phyloP scores from a whole-genome alignment of 2,797 vertebrate genomes.

The Lerista edwardsae region DNA sequence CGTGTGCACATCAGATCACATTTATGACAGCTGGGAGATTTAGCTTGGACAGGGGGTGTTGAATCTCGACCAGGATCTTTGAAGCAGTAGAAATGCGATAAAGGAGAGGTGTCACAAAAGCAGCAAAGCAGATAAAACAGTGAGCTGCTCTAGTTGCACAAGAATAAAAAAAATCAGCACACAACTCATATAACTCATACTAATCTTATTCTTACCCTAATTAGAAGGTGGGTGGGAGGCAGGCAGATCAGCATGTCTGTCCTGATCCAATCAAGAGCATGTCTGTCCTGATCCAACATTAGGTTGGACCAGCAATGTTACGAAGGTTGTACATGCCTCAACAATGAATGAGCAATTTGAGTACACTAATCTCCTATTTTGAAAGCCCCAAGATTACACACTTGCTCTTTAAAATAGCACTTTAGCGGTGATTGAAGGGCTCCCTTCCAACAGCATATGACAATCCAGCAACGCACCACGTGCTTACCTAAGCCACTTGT shows the following conservation, averaged over 20 bases:
- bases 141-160: background rate
- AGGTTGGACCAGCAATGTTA: background rate
- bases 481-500: slow-evolving; percentile 93
- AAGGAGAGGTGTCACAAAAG: background rate
- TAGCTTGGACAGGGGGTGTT: no score
- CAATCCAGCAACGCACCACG: slow-evolving; percentile 4
- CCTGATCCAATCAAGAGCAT: background rate
- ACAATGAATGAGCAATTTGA: background rate
- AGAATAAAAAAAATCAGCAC: background rate
- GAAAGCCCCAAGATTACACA: background rate
- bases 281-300: background rate
- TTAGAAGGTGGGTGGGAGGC: background rate
- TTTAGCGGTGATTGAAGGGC: background rate
- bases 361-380: background rate
- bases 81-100: background rate
- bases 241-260: background rate
- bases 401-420: background rate
- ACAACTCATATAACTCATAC: background rate
- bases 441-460: background rate
- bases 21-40: background rate
- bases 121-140: background rate
- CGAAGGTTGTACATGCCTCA: background rate
- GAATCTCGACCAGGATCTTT: background rate
- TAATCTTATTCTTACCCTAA: background rate
- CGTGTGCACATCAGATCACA: background rate